phyloP scores from a whole-genome alignment of 2,888 invertebrate species.

The Parnassius smintheus region DNA sequence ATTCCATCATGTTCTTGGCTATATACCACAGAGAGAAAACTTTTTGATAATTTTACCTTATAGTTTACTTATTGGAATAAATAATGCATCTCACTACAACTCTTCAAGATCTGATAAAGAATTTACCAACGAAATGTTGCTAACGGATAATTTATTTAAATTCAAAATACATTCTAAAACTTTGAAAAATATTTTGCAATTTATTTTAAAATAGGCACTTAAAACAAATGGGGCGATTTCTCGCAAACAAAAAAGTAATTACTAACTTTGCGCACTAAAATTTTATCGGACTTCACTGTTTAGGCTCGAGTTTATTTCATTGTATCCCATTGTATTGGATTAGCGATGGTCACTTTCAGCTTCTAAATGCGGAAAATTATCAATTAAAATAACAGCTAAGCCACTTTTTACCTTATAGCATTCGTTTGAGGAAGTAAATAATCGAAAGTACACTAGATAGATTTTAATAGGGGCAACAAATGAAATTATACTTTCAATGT shows the following conservation, averaged over 20 bases:
- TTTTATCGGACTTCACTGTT: constrained; percentile 39
- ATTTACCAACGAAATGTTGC: too few species aligned
- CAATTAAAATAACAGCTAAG: constrained; percentile 30
- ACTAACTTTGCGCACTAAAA: constrained; percentile 19
- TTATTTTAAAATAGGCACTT: constrained; percentile 2
- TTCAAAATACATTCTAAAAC: too few species aligned
- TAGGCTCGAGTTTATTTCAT: constrained; percentile 45
- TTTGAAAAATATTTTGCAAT: background rate
- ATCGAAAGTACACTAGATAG: background rate
- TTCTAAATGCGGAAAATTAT: constrained; percentile 56
- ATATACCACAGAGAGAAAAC: too few species aligned
- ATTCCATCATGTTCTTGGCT: too few species aligned
- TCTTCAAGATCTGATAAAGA: too few species aligned
- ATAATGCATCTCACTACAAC: too few species aligned
- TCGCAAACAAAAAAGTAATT: constrained; percentile 2
- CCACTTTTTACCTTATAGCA: constrained; percentile 21
- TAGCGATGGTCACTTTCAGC: constrained; percentile 64
- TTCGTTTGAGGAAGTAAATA: constrained; percentile 20
- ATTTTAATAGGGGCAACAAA: background rate
- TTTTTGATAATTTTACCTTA: too few species aligned
- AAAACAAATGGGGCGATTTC: constrained; percentile 1
- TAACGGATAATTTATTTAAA: too few species aligned
- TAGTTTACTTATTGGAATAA: too few species aligned
- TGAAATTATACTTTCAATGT: constrained; percentile 10
- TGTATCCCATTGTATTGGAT: constrained; percentile 52